Evolutionary conservation across 2,797 vertebrate genomes (phyloP), one percentile per base, ranked within the genome.

Genomic region (Alauda arvensis): DNA sequence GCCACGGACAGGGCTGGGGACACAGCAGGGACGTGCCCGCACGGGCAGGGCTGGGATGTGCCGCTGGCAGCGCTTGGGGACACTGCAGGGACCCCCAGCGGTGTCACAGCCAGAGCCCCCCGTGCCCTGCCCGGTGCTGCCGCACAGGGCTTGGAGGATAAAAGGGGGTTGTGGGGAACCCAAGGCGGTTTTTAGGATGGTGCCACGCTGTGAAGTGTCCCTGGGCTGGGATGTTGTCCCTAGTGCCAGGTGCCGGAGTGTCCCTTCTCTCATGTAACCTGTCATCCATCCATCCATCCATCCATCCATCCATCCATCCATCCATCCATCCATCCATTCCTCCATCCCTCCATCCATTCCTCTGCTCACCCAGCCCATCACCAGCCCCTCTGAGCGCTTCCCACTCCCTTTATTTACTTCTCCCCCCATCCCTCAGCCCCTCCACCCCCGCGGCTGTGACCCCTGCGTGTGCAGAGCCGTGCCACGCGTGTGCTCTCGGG

Each of bases 31-130:
- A 37, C 37, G 37, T 37, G 37, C 9, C 37, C 37, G 12, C 37
- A 37, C 37, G 12, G 37, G 37, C 37, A 37, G 11, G 16, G 42
- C 48, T 26, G 39, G 40, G 18, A 19, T 5, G 45, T 9, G 33
- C 7, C 61, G 3, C 1, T 1, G 16, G 14, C 43, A 28, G 26
- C 4, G 6, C 37, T 1, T 53, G 43, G n/a, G 39, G 42, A 29
- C 37, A 37, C 37, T 4, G 37, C 37, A 37, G 37, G 37, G 37
- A 37, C 37, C 34, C 43, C 3, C 2, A 4, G 53, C 14, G 2
- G 1, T 33, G 53, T 25, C 76, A 48, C 7, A 0, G 10, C 5
- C 45, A 29, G 40, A 14, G 3, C 52, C 16, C 34, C 0, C 29
- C 18, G 28, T 43, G 46, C 81, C 69, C 19, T 31, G 5, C 53